Base-by-base conservation (phyloP, 1,140 invertebrate species). In the Centruroides vittatus region DNA sequence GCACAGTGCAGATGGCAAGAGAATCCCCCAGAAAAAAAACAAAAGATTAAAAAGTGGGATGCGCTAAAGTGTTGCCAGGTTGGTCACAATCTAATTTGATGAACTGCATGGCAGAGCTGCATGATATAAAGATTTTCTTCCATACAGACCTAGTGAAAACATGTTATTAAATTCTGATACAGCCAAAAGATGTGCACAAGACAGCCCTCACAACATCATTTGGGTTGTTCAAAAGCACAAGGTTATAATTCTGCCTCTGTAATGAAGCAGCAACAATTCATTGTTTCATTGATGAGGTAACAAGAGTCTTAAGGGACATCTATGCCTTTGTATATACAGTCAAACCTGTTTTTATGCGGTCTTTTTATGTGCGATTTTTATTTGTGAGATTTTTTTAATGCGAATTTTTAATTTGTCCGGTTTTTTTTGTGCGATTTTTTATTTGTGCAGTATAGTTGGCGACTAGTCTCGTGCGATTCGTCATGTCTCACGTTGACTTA, bases 241-340 rank as follows among this genome's bases (percentile, higher is more conserved):
- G 65, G 4, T 23, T 23, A 23, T 23, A 23, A 23, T 23, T 23
- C 23, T 23, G 23, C 23, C 23, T 23, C 61, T 73, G 61, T 62
- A 67, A 48, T 71, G 70, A 69, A 9, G 63, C 67, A 11, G 64
- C 67, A 12, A 61, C 54, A 7, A 68, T 65, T 46, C 66, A 67
- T 47, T 10, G 63, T n/a, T 56, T 56, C 34, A 65, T 67, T 13
- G 66, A 67, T 35, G 46, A 62, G 51, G 57, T 67, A 11, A 47
- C 52, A 3, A n/a, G 51, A 12, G 63, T 13, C 5, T 64, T 69
- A 12, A 64, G 68, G 35, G 76, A 71, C 57, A 64, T 50, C 52
- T 67, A 70, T 54, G 66, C 70, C 0, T 81, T 78, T 63, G 57
- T 81, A 0, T 79, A 82, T n/a, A n/a, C n/a, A n/a, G n/a, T n/a